Base-by-base conservation (phyloP, 2,797 vertebrate species). In the Arrhamphus sclerolepis region DNA sequence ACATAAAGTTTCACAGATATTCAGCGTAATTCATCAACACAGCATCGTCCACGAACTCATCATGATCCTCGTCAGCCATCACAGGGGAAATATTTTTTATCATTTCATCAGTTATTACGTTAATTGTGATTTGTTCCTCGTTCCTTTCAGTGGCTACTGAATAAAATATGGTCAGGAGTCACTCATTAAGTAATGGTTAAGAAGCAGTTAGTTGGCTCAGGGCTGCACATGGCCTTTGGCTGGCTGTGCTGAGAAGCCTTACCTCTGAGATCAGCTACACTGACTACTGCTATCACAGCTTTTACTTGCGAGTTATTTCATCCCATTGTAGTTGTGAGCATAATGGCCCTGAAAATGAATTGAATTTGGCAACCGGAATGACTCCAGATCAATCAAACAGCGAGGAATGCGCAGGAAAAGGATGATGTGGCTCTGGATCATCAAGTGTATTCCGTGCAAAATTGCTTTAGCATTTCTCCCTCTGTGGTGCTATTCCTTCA, bases 351-450 rank as follows among this genome's bases (percentile, higher is more conserved):
- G 10, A 39, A 13, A 46, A 11, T 10, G 42, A 62, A 40, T 6
- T 8, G 21, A 50, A 20, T n/a, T 9, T 52, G 26, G 38, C 24
- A 57, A 46, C 20, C 18, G 18, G 20, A 63, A 55, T 16, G 9
- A 62, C 26, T 66, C 22, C 16, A 56, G 38, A 49, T n/a, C 24
- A 40, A 63, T 65, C 29, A 56, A 56, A 29, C n/a, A 17, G 13
- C 7, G 42, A 56, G 17, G 8, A 17, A 2, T 14, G 51, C 20
- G 46, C 46, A 47, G 9, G 44, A 20, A 39, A 39, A 43, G 18
- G 21, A 28, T 11, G 47, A 60, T 0, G n/a, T 26, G 59, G 60
- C 19, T 13, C 41, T 4, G 16, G 28, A 46, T 22, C 43, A 60
- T 28, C 5, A 14, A 54, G 47, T 52, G 43, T 11, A 26, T 62